Percentiles rank a stretch among this genome's conserved stretches.
These are phyloP conservation scores for Euplexia lucipara DNA, from an alignment of 2,888 invertebrate species.

Conservation along the genomic window DNA sequence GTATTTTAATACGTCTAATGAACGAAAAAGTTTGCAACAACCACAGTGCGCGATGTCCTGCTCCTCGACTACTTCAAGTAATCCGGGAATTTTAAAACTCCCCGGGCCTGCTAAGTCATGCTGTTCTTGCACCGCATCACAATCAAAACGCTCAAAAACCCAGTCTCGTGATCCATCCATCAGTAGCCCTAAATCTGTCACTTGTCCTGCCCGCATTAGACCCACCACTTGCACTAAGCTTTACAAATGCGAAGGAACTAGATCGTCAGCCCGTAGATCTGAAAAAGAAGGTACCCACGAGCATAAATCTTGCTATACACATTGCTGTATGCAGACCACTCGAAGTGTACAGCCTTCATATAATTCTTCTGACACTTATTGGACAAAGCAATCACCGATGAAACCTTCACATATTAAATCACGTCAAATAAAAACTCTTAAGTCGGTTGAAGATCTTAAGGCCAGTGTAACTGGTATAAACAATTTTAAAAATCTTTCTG, in stretches of 20 bases:
- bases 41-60: neutral
- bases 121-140: slow-evolving; percentile 8
- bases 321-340: slow-evolving; percentile 10
- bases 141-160: neutral
- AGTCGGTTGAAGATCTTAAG: slow-evolving; percentile 12
- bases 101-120: neutral
- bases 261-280: slow-evolving; percentile 10
- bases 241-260: neutral
- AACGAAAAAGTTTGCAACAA: neutral
- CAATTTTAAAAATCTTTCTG: slow-evolving; percentile 1
- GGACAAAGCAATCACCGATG: neutral
- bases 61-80: neutral
- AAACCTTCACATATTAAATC: neutral
- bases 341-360: neutral
- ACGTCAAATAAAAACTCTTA: slow-evolving; percentile 10
- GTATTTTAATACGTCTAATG: slow-evolving; percentile 20
- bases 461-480: neutral
- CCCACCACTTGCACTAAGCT: neutral
- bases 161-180: neutral
- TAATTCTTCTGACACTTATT: slow-evolving; percentile 18
- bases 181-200: neutral
- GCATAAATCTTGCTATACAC: slow-evolving; percentile 3
- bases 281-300: slow-evolving; percentile 8
- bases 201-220: neutral
- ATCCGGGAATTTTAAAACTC: slow-evolving; percentile 1